Evolutionary conservation across 2,113 vertebrate species (phyloP), one percentile per base, ranked within the genome.

Genomic region (Oostethus manadensis): DNA sequence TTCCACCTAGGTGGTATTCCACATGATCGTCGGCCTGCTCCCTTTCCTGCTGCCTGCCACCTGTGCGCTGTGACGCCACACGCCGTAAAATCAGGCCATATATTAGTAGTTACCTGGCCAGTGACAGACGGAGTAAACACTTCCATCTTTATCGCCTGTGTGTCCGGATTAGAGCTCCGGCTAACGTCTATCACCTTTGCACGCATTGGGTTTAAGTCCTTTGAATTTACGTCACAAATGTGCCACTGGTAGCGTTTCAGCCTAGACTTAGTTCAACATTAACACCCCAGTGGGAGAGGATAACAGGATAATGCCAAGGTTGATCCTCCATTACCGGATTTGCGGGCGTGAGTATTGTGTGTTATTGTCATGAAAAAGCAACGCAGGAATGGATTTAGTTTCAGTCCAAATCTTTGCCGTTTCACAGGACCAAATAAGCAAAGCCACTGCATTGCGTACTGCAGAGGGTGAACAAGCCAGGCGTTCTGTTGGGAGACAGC

Each of bases 1-100:
- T 84, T 86, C 79, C 78, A 82, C 64, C 78, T 81, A 74, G 62
- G 68, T 71, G 77, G 66, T 62, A 50, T 73, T 66, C 64, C 79
- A 77, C 78, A 70, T 68, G 75, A 62, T 83, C 69, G 65, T 64
- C 78, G 78, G 76, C 70, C 68, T 64, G 72, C 66, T 73, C 48
- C 71, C 42, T 44, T 74, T 54, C 62, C 72, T 71, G 79, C 79
- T 82, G 69, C 62, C 70, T 21, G 48, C 79, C 79, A 81, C 84
- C 82, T 84, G 86, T 60, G 71, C 54, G 2, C 44, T 48, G 62
- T 11, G 47, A 61, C 20, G 15, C 57, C 60, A 35, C 29, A 48
- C 29, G 18, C 59, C 0, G 23, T 61, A 56, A 74, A 84, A 86
- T 10, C 72, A 79, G 80, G 77, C 61, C 76, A 81, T 46, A 77